Base-by-base conservation (phyloP, 2,113 vertebrate species). In the Petroica traversi region DNA sequence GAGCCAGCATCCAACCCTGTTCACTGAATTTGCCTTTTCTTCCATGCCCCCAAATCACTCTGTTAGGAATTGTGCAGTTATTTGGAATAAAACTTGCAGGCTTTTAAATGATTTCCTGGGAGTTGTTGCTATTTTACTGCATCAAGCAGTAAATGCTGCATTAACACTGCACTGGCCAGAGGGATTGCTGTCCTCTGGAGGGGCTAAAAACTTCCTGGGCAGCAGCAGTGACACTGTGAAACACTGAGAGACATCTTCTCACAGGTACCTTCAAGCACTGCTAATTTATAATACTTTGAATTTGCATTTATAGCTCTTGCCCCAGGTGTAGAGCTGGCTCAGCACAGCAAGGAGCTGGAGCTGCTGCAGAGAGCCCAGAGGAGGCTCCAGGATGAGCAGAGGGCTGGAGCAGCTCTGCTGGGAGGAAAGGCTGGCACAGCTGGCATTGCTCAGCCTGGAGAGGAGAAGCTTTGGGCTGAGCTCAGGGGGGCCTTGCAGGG, bases 61-160 rank as follows among this genome's bases (percentile, higher is more conserved):
- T 75, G 69, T 86, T 67, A 77, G 64, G 62, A 92, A 87, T 18
- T 23, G 55, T 68, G 46, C 29, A 20, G 58, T 79, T 26, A 34
- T 55, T 69, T 85, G 40, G 33, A 89, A 95, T 59, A 84, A 94
- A 95, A 81, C 38, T 82, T 41, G 28, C 20, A 71, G 57, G 55
- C 6, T 76, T 74, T 91, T 28, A 67, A 86, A 74, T 49, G 3
- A 40, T 24, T 92, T 98, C 34, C 67, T 94, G 81, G 80, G 94
- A 95, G 57, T 22, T 82, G 45, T 52, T 89, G 82, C 29, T 85
- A 58, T 96, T 96, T 92, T 82, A 89, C 91, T 96, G 34, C 93
- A 85, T 95, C 90, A 94, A 94, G 58, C 43, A 26, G 19, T 40
- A 92, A 93, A 78, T 85, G 82, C 89, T 89, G 41, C 18, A 86